These are phyloP conservation scores for Nomada ruficornis DNA, from an alignment of 2,888 invertebrate species.

Conservation along the genomic window DNA sequence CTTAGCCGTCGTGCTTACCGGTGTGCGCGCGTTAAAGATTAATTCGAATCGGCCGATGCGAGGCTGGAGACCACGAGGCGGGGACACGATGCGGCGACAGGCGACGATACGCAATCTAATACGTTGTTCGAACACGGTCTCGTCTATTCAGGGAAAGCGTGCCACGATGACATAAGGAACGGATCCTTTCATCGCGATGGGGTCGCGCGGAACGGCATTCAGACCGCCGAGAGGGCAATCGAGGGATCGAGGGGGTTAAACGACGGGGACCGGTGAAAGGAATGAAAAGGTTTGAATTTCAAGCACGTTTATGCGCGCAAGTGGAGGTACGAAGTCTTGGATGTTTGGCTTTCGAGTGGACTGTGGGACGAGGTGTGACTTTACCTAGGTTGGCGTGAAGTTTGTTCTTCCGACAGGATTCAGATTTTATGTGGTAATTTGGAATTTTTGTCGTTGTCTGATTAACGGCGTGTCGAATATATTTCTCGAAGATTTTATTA, in stretches of 20 bases:
- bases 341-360: not conserved
- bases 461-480: no score
- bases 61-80: not conserved
- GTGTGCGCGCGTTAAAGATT: conserved; percentile 68
- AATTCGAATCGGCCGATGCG: conserved; percentile 70
- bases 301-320: not conserved
- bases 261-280: conserved; percentile 20
- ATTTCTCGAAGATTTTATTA: no score
- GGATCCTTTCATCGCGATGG: conserved; percentile 13
- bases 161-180: conserved; percentile 10
- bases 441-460: no score
- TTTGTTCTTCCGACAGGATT: no score
- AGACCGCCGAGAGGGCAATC: conserved; percentile 15
- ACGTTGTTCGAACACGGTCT: not conserved
- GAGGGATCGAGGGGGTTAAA: conserved; percentile 36
- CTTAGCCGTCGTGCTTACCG: conserved; percentile 68
- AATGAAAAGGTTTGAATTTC: conserved; percentile 15
- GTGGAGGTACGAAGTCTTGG: not conserved
- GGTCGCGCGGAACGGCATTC: conserved; percentile 1
- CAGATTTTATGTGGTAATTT: no score
- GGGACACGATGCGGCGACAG: not conserved
- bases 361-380: not conserved
- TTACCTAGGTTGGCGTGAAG: no score
- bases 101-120: no score
- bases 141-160: not conserved